Percentiles rank a stretch among this genome's conserved stretches.
Evolutionary conservation across 2,113 vertebrate species (phyloP).

Genomic region (Jaculus jaculus): DNA sequence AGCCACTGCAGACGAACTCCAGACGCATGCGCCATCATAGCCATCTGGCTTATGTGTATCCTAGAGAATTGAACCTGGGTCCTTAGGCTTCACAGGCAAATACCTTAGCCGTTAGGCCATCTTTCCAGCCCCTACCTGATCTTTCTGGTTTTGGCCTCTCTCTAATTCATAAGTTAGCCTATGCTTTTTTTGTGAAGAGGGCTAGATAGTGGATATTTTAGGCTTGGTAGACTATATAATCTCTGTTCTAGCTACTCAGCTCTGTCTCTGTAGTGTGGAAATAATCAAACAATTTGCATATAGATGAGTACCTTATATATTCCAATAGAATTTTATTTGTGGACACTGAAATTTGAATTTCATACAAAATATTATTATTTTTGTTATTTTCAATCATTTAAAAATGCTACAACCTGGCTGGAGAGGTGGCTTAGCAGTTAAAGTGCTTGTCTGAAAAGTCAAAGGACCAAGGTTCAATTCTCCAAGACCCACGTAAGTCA

Average conservation of each 20-base stretch:
- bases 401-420: neutral
- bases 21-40: too few relatives aligned
- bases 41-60: too few relatives aligned
- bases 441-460: too few relatives aligned
- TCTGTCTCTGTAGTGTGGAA: neutral
- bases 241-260: neutral
- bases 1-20: too few relatives aligned
- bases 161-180: neutral
- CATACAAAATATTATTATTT: neutral
- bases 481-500: too few relatives aligned
- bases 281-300: neutral
- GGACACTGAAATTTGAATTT: constrained; percentile 8
- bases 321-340: neutral
- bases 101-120: too few relatives aligned
- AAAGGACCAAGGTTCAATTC: too few relatives aligned
- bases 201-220: neutral
- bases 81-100: too few relatives aligned
- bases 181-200: neutral
- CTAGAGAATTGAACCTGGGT: too few relatives aligned
- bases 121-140: too few relatives aligned
- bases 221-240: neutral
- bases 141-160: neutral
- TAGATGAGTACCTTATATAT: neutral
- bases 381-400: neutral
- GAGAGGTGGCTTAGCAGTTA: too few relatives aligned